Conservation (phyloP, 2,113 vertebrate species). For the Okapia johnstoni region DNA sequence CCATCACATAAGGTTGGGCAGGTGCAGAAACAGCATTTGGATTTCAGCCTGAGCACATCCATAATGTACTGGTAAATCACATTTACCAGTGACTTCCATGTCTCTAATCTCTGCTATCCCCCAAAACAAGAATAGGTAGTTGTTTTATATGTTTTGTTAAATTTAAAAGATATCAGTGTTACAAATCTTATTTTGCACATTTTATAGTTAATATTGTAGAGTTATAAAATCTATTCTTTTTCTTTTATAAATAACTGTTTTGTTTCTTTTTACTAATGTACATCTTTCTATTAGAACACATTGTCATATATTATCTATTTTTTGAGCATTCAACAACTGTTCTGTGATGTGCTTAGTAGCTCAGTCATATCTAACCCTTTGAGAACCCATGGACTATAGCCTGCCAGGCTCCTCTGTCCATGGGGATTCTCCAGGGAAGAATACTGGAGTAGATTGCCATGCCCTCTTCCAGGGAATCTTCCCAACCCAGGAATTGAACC, state of each 20-base stretch:
- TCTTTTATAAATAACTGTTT: neutral
- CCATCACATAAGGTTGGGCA: neutral
- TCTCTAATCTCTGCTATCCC: neutral
- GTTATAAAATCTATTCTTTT: neutral
- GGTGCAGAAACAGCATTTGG: neutral
- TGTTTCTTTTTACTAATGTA: neutral
- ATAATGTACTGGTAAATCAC: neutral
- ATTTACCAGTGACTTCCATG: neutral
- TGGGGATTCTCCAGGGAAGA: neutral
- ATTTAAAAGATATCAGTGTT: neutral
- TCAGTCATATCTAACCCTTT: neutral
- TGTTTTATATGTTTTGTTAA: neutral
- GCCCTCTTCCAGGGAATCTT: neutral
- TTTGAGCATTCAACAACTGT: neutral
- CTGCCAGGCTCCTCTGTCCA: neutral
- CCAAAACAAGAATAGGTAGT: neutral
- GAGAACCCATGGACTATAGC: neutral
- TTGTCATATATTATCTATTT: neutral
- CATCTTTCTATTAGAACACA: neutral
- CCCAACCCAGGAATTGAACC: neutral
- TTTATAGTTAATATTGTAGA: neutral
- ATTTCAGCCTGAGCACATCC: neutral
- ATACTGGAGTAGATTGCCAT: neutral
- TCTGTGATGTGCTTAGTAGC: neutral
- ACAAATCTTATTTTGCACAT: neutral